Evolutionary conservation across 1,140 invertebrate genomes (phyloP).

Genomic region (Micrasema minimum): DNA sequence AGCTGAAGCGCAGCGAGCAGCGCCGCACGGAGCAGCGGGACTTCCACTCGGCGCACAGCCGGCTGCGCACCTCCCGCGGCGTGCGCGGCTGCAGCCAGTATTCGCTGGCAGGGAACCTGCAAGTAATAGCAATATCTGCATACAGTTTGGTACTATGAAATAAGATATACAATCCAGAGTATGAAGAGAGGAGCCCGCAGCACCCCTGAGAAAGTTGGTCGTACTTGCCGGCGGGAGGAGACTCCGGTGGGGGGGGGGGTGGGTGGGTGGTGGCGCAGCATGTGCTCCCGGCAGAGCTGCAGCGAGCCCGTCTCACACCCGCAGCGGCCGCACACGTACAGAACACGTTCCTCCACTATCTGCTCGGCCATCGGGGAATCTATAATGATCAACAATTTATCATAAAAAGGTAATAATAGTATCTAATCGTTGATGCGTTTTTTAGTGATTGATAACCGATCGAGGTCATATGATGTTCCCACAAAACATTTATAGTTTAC

Average conservation of each 20-base stretch:
- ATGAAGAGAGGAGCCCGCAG: background rate
- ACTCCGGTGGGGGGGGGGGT: too few relatives aligned
- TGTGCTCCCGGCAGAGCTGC: conserved; percentile 10
- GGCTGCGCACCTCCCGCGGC: conserved; percentile 5
- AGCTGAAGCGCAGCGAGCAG: conserved; percentile 44
- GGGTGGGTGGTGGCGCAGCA: conserved; percentile 7
- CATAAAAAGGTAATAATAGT: too few relatives aligned
- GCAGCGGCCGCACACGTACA: conserved; percentile 22
- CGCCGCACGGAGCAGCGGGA: conserved; percentile 31
- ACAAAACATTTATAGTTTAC: background rate
- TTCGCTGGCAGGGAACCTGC: background rate
- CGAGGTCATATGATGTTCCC: background rate
- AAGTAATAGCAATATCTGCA: background rate
- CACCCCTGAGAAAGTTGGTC: background rate
- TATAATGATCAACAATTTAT: background rate
- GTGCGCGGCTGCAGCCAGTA: conserved; percentile 31
- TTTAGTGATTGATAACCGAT: background rate
- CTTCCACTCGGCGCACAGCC: conserved; percentile 18
- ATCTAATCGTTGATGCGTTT: background rate
- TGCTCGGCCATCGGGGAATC: background rate
- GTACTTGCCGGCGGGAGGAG: too few relatives aligned
- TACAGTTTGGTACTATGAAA: background rate
- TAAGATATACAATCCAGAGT: background rate
- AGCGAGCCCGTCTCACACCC: background rate
- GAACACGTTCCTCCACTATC: background rate